Evolutionary conservation across 2,797 vertebrate species (phyloP), one percentile per base, ranked within the genome.

Genomic region (Lepidocolaptes lacrymiger): DNA sequence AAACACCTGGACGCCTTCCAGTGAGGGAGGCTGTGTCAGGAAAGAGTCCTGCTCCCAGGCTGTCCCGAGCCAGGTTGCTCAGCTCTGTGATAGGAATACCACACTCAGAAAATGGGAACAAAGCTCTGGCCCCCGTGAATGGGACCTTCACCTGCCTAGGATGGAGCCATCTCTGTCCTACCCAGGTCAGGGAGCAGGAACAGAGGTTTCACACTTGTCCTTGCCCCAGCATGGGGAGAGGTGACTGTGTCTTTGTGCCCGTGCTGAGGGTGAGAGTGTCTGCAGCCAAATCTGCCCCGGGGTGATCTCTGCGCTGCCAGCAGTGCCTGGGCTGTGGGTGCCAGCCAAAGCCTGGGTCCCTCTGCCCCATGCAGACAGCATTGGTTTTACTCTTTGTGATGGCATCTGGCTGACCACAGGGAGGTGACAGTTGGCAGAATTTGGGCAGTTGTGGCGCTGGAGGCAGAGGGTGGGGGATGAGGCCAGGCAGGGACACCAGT

Each of bases 241-340:
- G 2, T 1, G 12, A 17, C 19, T 34, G n/a, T 21, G 61, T 64
- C 7, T n/a, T 54, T 19, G 4, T 64, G 15, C n/a, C 48, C 0
- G 0, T 39, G 54, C 72, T 1, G 7, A 48, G 75, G 74, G 19
- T 0, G 0, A 46, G 32, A 0, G 3, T 4, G 39, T 74, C 24
- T 32, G 58, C 52, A 74, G 81, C 27, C 23, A 18, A 7, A n/a
- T 66, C 73, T 64, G 72, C 43, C 39, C 55, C 0, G 0, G 26
- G 14, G 10, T 6, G 44, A 43, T 43, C 28, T 66, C 84, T 27
- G 8, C 63, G 15, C 81, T 4, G 32, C 54, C 43, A 48, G 61
- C 86, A 90, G 43, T 41, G 19, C 77, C 46, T 0, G 2, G 39
- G 30, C 41, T 44, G 21, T 44, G 30, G 11, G 41, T 32, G 62